A percentile compares a stretch with the other conserved stretches of the same genome.
Evolutionary conservation across 2,888 invertebrate genomes (phyloP).

Genomic region (Plebejus argus): DNA sequence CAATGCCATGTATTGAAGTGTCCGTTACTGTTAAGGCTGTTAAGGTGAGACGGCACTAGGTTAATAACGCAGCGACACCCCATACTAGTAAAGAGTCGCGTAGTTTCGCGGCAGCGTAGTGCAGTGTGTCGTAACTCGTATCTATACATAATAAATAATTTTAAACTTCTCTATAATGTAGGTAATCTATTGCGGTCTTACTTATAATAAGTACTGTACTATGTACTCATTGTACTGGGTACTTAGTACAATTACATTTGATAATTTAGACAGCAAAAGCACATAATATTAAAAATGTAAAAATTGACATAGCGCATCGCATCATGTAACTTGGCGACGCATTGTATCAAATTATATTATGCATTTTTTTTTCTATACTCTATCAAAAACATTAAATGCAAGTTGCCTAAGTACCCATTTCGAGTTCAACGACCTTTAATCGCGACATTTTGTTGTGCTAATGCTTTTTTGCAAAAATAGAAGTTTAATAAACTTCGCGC

Average conservation of each 20-base stretch:
- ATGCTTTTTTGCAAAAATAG: slow-evolving; percentile 8
- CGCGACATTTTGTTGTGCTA: neutral
- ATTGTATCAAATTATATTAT: too few relatives aligned
- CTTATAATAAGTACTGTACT: neutral
- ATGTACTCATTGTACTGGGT: neutral
- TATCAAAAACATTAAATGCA: neutral
- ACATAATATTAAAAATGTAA: neutral
- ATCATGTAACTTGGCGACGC: too few relatives aligned
- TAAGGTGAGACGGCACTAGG: neutral
- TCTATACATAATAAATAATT: too few relatives aligned
- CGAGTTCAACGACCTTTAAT: neutral
- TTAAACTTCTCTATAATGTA: too few relatives aligned
- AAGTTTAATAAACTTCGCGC: slow-evolving; percentile 9
- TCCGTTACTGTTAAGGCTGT: neutral
- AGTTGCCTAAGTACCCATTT: neutral
- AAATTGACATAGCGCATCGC: too few relatives aligned
- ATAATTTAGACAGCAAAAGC: neutral
- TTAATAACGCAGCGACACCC: neutral
- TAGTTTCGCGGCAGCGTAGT: too few relatives aligned
- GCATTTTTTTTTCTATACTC: too few relatives aligned
- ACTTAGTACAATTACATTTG: neutral
- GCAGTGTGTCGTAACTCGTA: too few relatives aligned
- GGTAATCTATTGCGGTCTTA: too few relatives aligned
- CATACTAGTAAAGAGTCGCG: too few relatives aligned
- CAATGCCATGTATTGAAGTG: slow-evolving; percentile 18